Evolutionary conservation across 2,113 vertebrate genomes (phyloP).

Genomic region (Ammodytes dubius): DNA sequence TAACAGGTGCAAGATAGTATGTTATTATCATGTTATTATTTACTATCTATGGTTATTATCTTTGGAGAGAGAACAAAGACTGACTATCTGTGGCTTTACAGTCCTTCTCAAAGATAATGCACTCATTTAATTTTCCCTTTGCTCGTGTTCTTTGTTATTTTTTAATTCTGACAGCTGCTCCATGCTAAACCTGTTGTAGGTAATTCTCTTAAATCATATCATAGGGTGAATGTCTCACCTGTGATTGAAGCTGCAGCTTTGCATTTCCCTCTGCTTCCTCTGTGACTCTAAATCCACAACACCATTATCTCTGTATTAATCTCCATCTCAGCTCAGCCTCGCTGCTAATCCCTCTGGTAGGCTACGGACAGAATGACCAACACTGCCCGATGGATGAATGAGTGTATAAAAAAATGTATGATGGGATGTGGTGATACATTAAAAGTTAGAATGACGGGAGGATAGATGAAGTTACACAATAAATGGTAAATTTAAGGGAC

Average conservation of each 20-base stretch:
- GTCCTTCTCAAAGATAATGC: not conserved
- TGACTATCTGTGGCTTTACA: not conserved
- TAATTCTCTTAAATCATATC: conserved; percentile 52
- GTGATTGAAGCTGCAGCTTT: conserved; percentile 64
- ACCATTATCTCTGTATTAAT: conserved; percentile 78
- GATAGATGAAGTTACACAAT: not conserved
- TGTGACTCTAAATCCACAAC: conserved; percentile 69
- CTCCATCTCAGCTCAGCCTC: conserved; percentile 72
- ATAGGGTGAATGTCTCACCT: conserved; percentile 58
- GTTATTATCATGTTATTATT: too few species aligned
- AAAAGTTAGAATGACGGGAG: not conserved
- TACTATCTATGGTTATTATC: too few species aligned
- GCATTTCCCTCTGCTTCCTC: conserved; percentile 42
- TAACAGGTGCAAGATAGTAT: not conserved
- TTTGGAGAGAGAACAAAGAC: not conserved
- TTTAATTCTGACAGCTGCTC: conserved; percentile 8
- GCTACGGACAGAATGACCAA: conserved; percentile 38
- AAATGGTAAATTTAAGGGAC: not conserved
- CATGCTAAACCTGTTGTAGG: conserved; percentile 16
- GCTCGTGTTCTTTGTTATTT: not conserved
- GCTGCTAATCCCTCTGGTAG: conserved; percentile 63
- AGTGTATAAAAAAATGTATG: conserved; percentile 1
- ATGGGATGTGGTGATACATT: not conserved
- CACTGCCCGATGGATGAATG: conserved; percentile 43
- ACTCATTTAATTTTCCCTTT: conserved; percentile 14